A percentile compares a stretch with the other conserved stretches of the same genome.
These are phyloP conservation scores for Tethya wilhelma DNA, from an alignment of 37 sponge, comb jelly and placozoan genomes.

Conservation along the genomic window DNA sequence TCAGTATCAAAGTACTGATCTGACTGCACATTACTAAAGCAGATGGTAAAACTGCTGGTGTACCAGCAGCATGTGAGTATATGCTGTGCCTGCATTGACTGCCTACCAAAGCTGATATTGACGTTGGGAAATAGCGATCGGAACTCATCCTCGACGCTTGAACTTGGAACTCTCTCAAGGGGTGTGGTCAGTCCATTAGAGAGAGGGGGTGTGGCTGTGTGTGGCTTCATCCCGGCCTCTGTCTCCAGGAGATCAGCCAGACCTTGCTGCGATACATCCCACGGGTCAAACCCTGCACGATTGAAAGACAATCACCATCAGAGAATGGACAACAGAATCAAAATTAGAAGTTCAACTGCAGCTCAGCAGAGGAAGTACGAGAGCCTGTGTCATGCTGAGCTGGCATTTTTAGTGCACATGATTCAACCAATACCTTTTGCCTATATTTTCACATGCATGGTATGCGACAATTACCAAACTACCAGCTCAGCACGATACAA, in stretches of 20 bases:
- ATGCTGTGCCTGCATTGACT: neutral
- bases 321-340: neutral
- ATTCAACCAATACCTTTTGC: neutral
- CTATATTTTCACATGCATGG: too few relatives aligned
- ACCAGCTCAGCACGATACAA: too few relatives aligned
- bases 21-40: too few relatives aligned
- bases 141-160: conserved; percentile 45
- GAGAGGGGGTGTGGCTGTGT: neutral
- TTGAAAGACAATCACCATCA: neutral
- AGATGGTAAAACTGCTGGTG: neutral
- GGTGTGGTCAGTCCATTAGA: neutral
- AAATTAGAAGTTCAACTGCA: too few relatives aligned
- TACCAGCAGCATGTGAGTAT: neutral
- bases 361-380: too few relatives aligned
- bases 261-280: conserved; percentile 58
- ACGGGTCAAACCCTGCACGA: conserved; percentile 64
- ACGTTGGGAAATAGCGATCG: conserved; percentile 56
- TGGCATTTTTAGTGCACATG: too few relatives aligned
- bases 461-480: neutral
- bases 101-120: conserved; percentile 66
- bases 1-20: too few relatives aligned
- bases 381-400: too few relatives aligned
- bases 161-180: neutral
- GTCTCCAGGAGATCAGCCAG: conserved; percentile 64
- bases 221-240: conserved; percentile 19